phyloP scores from a whole-genome alignment of 2,797 vertebrate genomes.

The Leptatherina wallacei region DNA sequence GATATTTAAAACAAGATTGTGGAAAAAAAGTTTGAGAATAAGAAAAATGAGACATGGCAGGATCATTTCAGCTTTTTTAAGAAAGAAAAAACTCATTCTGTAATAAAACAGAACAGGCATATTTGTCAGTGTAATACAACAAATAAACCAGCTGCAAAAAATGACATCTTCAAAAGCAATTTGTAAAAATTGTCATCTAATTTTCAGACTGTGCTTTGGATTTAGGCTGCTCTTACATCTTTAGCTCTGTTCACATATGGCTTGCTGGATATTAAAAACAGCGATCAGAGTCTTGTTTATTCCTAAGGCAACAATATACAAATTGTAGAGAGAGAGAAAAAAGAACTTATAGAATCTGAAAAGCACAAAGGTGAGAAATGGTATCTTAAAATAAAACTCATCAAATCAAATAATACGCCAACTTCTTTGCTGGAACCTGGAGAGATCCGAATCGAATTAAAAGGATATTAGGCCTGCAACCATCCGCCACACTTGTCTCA shows the following conservation, averaged over 20 bases:
- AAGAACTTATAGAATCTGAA: conserved; percentile 71
- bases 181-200: conserved; percentile 66
- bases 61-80: conserved; percentile 23
- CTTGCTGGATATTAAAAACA: conserved; percentile 78
- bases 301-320: conserved; percentile 83
- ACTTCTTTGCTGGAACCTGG: conserved; percentile 76
- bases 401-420: conserved; percentile 79
- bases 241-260: conserved; percentile 77
- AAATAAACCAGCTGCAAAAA: conserved; percentile 65
- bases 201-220: conserved; percentile 76
- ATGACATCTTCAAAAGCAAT: conserved; percentile 63
- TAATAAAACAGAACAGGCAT: conserved; percentile 35
- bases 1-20: conserved; percentile 11
- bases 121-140: conserved; percentile 57
- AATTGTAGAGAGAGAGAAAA: conserved; percentile 58
- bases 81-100: conserved; percentile 37
- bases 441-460: conserved; percentile 81
- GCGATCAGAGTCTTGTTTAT: conserved; percentile 75
- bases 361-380: conserved; percentile 72
- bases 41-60: conserved; percentile 35
- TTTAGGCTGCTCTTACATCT: conserved; percentile 73
- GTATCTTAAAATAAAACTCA: conserved; percentile 74
- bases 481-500: conserved; percentile 77
- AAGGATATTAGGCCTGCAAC: conserved; percentile 80
- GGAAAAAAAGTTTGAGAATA: conserved; percentile 17